Conservation (phyloP, 2,888 invertebrate genomes). For the Drosophila prolongata region DNA sequence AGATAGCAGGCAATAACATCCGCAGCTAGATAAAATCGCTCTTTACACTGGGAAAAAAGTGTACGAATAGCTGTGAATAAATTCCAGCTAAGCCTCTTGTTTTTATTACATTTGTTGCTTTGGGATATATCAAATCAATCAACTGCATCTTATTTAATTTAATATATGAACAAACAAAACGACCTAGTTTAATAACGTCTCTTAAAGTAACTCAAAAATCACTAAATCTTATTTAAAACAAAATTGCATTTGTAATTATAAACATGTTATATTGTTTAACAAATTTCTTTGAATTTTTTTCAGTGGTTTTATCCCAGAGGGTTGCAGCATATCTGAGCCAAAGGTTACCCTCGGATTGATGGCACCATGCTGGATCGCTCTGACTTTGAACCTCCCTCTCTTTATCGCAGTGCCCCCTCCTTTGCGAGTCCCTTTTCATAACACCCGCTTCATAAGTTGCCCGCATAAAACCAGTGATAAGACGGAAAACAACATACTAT, state of each 20-base stretch:
- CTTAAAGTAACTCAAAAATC: too few species aligned
- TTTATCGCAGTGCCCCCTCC: slow-evolving; percentile 7
- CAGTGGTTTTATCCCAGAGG: slow-evolving; percentile 41
- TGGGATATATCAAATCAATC: too few species aligned
- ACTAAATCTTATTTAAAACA: too few species aligned
- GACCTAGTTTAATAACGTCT: too few species aligned
- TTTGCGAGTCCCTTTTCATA: slow-evolving; percentile 32
- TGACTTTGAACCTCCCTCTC: slow-evolving; percentile 10
- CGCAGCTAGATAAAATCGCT: slow-evolving; percentile 57
- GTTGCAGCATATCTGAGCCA: slow-evolving; percentile 39
- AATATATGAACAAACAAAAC: too few species aligned
- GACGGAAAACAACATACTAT: slow-evolving; percentile 25
- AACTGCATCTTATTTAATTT: too few species aligned
- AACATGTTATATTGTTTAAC: too few species aligned
- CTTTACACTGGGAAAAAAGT: slow-evolving; percentile 9
- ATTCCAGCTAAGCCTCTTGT: too few species aligned
- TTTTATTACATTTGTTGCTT: too few species aligned
- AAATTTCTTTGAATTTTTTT: too few species aligned
- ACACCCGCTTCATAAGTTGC: slow-evolving; percentile 60
- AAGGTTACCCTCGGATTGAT: slow-evolving; percentile 48
- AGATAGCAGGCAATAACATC: slow-evolving; percentile 56
- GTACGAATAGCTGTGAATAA: too few species aligned
- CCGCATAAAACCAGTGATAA: slow-evolving; percentile 57
- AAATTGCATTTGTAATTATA: too few species aligned
- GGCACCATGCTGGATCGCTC: slow-evolving; percentile 40